These are phyloP conservation scores for Eremophila alpestris DNA, from an alignment of 2,797 vertebrate genomes.

Conservation along the genomic window DNA sequence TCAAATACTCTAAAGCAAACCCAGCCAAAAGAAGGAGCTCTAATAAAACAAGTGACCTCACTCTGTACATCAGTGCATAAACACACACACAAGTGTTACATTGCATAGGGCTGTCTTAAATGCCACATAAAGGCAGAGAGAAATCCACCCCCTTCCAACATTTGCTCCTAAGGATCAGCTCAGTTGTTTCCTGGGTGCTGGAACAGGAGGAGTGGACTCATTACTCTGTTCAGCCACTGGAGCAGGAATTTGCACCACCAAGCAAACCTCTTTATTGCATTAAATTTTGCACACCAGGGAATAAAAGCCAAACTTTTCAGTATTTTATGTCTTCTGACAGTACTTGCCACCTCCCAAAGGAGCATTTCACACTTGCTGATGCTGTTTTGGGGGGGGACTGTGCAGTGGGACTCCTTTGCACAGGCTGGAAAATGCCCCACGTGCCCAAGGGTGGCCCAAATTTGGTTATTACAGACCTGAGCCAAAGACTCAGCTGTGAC, in stretches of 20 bases:
- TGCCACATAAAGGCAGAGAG: background rate
- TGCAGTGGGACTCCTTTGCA: background rate
- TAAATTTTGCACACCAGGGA: background rate
- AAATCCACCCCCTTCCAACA: background rate
- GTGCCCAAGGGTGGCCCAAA: background rate
- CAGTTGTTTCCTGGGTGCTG: background rate
- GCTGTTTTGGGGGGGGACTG: background rate
- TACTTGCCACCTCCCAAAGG: background rate
- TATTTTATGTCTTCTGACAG: background rate
- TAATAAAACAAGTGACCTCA: background rate
- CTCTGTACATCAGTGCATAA: background rate
- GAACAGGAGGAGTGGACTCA: accelerated
- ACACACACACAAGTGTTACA: background rate
- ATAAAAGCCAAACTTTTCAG: background rate
- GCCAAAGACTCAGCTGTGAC: background rate
- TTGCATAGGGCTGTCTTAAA: background rate
- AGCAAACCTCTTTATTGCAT: background rate
- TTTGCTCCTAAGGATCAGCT: background rate
- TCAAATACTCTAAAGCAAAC: background rate
- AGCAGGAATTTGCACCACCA: background rate
- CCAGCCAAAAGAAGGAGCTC: background rate
- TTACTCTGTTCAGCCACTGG: background rate
- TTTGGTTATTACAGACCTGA: conserved; percentile 39
- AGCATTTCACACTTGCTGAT: background rate
- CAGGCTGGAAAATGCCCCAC: background rate